Evolutionary conservation across 2,113 vertebrate genomes (phyloP).

Genomic region (Python bivittatus): DNA sequence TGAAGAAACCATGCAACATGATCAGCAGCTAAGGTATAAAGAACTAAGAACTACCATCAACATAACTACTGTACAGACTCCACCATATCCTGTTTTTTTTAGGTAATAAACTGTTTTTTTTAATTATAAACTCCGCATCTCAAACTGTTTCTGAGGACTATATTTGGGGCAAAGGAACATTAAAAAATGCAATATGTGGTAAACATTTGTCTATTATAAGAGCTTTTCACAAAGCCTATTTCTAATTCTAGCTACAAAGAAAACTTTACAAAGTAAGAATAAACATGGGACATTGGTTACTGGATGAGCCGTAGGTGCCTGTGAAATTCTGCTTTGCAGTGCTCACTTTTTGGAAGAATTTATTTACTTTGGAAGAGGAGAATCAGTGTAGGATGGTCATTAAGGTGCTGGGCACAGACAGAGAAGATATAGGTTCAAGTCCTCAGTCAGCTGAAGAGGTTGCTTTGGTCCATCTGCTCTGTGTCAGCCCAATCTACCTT

Average conservation of each 20-base stretch:
- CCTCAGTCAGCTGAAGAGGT: too few species aligned
- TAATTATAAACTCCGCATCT: background rate
- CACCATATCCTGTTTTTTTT: background rate
- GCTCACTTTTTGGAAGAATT: background rate
- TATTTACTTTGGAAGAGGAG: background rate
- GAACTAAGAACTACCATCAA: too few species aligned
- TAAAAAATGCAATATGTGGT: background rate
- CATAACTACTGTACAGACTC: too few species aligned
- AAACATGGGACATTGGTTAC: background rate
- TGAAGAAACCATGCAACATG: too few species aligned
- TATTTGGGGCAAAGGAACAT: background rate
- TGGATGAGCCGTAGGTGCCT: background rate
- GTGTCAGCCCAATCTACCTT: too few species aligned
- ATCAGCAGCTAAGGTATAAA: too few species aligned
- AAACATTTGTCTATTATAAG: background rate
- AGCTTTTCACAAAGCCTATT: background rate
- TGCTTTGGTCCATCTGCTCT: too few species aligned
- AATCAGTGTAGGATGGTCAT: too few species aligned
- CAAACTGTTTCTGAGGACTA: background rate
- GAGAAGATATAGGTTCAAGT: too few species aligned
- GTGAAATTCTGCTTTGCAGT: background rate
- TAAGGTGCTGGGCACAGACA: too few species aligned
- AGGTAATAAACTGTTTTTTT: background rate
- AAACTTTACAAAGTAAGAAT: background rate
- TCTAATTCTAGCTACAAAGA: background rate